Evolutionary conservation across 2,888 invertebrate species (phyloP), one percentile per base, ranked within the genome.

Genomic region (Melikaiella ostensackeni): DNA sequence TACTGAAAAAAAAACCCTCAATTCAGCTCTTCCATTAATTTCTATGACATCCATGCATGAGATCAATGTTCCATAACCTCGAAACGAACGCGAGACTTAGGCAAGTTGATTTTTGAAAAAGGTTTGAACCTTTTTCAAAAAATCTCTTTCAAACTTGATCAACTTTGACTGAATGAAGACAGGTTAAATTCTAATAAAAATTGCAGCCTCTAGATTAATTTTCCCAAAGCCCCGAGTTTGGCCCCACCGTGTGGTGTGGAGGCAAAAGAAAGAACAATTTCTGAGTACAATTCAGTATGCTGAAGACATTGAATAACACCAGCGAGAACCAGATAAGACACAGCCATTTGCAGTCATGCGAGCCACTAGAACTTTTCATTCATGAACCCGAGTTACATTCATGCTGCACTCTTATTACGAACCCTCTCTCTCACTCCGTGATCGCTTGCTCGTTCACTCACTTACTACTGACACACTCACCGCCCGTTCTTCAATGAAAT

Each of bases 331-430:
- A 70, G 70, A 70, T 70, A 63, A 66, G 70, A 30, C 50, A 30
- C 50, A 50, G 70, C 50, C 70, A 70, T 50, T 70, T 70, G 70
- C n/a, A 70, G 59, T 83, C 82, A 81, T 82, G 80, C 81, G 80
- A 84, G 81, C 80, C 79, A 78, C 81, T 79, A 76, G 79, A 84
- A 81, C 79, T 82, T 84, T 84, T 84, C 85, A 85, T 85, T 85
- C 85, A 84, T 84, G 81, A 84, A 84, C 79, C 75, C 82, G 77
- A 81, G 78, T 73, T 80, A 82, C 77, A 66, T 73, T 78, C 70
- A 55, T 76, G 74, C 75, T 76, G 16, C 42, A 66, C 59, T 79
- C 79, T 59, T 75, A 73, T 64, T 77, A 62, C 61, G 21, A 62
- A 27, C 66, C 63, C 76, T 55, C 77, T 74, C 57, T 62, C 50